Evolutionary conservation across 1,140 invertebrate genomes (phyloP), one percentile per base, ranked within the genome.

Genomic region (Drosophila littoralis): DNA sequence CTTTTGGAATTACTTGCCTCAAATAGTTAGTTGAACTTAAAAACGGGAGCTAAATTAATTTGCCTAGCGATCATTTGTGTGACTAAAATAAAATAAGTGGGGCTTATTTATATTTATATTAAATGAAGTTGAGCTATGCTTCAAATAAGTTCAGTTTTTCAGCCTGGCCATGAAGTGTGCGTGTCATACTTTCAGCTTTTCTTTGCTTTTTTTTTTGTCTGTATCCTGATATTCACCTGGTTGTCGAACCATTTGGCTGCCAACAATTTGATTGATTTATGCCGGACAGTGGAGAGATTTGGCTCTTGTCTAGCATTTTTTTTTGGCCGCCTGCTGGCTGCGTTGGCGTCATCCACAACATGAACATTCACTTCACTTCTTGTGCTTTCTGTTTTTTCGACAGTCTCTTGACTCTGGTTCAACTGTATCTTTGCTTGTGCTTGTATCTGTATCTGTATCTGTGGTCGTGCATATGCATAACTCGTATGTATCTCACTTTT

Each of bases 341-440:
- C 42, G 42, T 61, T 63, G 67, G 67, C 79, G 61, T 81, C 66
- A 64, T 15, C 17, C 22, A 13, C 66, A 22, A 9, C 12, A 32
- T 45, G 57, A 54, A 74, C 74, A 78, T 81, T 84, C 81, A 84
- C 68, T 81, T 84, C 22, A 28, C 22, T 28, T 28, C 22, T 28
- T 28, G 4, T 28, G 22, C 22, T 28, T 28, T 28, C 22, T 28
- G 22, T 28, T 28, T 28, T 28, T 28, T 28, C 22, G 22, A 28
- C 22, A 5, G 22, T 5, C 22, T 28, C 22, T 28, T 28, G 22
- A 28, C 22, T 28, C 22, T 28, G 22, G 22, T 85, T 77, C 42
- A 38, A 38, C 38, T 71, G 28, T 61, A 57, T 42, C 28, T 66
- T n/a, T 52, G 36, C 42, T 28, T 77, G 48, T 61, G 75, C 60